These are phyloP conservation scores for Drosophila birchii DNA, from an alignment of 2,888 invertebrate genomes.

Conservation along the genomic window DNA sequence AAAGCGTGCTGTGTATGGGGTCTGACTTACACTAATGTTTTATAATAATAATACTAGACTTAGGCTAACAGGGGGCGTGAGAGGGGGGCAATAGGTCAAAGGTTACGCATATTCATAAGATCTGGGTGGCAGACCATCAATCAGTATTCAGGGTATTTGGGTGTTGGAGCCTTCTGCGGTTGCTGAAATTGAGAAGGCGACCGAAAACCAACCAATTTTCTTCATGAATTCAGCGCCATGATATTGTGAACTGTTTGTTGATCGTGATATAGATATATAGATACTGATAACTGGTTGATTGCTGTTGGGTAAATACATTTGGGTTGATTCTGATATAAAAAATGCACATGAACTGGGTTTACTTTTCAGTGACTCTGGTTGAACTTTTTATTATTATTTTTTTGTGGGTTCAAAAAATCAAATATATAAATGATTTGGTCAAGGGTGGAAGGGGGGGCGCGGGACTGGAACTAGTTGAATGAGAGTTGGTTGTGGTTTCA, in stretches of 20 bases:
- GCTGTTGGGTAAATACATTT: slow-evolving; percentile 42
- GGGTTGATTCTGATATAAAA: slow-evolving; percentile 39
- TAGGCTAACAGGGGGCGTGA: slow-evolving; percentile 21
- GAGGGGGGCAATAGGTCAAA: slow-evolving; percentile 2
- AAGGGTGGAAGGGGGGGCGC: slow-evolving; percentile 23
- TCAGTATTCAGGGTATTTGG: slow-evolving; percentile 61
- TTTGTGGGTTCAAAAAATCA: slow-evolving; percentile 41
- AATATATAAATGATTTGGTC: slow-evolving; percentile 36
- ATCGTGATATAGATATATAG: slow-evolving; percentile 18
- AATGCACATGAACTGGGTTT: slow-evolving; percentile 41
- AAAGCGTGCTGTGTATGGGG: slow-evolving; percentile 67
- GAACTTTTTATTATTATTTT: slow-evolving; percentile 11
- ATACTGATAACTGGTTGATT: slow-evolving; percentile 41
- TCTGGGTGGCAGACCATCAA: slow-evolving; percentile 51
- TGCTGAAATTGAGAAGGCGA: slow-evolving; percentile 93
- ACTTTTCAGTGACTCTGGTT: slow-evolving; percentile 24
- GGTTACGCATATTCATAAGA: slow-evolving; percentile 16
- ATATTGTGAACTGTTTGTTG: slow-evolving; percentile 50
- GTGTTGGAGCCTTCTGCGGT: slow-evolving; percentile 90
- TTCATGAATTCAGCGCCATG: slow-evolving; percentile 51
- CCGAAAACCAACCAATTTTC: slow-evolving; percentile 86
- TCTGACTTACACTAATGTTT: slow-evolving; percentile 46
- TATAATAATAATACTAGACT: slow-evolving; percentile 18
- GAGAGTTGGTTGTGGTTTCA: slow-evolving; percentile 23
- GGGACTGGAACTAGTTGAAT: slow-evolving; percentile 26